These are phyloP conservation scores for Apeira syringaria DNA, from an alignment of 2,888 invertebrate genomes.

Conservation along the genomic window DNA sequence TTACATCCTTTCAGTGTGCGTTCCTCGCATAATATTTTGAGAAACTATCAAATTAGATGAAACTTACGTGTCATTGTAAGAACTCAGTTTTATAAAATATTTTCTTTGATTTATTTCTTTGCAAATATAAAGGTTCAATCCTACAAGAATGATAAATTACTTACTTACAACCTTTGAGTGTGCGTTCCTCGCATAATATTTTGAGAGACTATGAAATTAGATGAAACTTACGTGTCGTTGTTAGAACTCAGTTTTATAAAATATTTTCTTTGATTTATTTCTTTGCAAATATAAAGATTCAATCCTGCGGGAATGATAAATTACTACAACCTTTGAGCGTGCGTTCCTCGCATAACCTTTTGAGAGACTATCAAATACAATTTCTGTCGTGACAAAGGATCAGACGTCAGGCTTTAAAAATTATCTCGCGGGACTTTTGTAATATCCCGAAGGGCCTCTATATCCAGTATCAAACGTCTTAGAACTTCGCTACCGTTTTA, in stretches of 20 bases:
- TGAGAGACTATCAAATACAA: slow-evolving; percentile 52
- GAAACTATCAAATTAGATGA: too few species aligned
- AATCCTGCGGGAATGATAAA: slow-evolving; percentile 26
- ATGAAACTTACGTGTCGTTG: slow-evolving; percentile 3
- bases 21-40: too few species aligned
- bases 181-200: slow-evolving; percentile 38
- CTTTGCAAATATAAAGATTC: slow-evolving; percentile 25
- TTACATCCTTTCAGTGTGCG: too few species aligned
- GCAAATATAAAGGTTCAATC: slow-evolving; percentile 24
- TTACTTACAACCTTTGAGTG: slow-evolving; percentile 33
- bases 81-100: slow-evolving; percentile 45
- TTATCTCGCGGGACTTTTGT: slow-evolving; percentile 49
- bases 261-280: slow-evolving; percentile 26
- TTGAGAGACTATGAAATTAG: slow-evolving; percentile 43
- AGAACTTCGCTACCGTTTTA: slow-evolving; percentile 50
- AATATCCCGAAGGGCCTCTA: slow-evolving; percentile 48
- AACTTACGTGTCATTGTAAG: too few species aligned
- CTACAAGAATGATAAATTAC: slow-evolving; percentile 29
- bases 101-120: slow-evolving; percentile 24
- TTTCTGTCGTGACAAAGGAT: slow-evolving; percentile 54
- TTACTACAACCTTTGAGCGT: slow-evolving; percentile 33
- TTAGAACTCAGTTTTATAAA: slow-evolving; percentile 35
- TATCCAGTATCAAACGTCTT: slow-evolving; percentile 57
- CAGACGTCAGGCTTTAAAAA: slow-evolving; percentile 50
- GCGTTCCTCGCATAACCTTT: slow-evolving; percentile 39